Evolutionary conservation across 2,797 vertebrate species (phyloP).

Genomic region (Loriculus beryllinus): DNA sequence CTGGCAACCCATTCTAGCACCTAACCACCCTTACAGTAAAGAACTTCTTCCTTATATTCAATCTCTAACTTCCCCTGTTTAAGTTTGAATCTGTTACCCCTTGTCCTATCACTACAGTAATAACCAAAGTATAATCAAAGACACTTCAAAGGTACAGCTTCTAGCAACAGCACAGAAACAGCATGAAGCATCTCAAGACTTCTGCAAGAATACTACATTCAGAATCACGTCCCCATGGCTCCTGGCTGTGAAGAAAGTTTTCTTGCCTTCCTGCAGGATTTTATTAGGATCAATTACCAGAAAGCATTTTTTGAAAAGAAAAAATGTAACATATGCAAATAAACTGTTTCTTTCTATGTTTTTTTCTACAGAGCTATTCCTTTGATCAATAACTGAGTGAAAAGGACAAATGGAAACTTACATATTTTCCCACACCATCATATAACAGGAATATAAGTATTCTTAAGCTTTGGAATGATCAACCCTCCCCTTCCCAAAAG

Average conservation of each 20-base stretch:
- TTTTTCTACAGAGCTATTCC: neutral
- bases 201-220: neutral
- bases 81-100: too few species aligned
- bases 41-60: too few species aligned
- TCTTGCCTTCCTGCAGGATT: neutral
- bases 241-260: neutral
- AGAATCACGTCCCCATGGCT: neutral
- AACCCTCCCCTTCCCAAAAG: neutral
- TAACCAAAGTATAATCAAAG: neutral
- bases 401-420: neutral
- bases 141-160: neutral
- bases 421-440: neutral
- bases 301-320: neutral
- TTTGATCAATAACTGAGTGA: neutral
- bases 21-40: too few species aligned
- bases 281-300: neutral
- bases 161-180: neutral
- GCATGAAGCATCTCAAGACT: neutral
- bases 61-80: too few species aligned
- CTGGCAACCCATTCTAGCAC: too few species aligned
- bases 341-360: neutral
- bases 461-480: neutral
- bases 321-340: neutral
- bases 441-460: neutral
- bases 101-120: too few species aligned